phyloP scores from a whole-genome alignment of 2,113 vertebrate species.

The Loxodonta africana region DNA sequence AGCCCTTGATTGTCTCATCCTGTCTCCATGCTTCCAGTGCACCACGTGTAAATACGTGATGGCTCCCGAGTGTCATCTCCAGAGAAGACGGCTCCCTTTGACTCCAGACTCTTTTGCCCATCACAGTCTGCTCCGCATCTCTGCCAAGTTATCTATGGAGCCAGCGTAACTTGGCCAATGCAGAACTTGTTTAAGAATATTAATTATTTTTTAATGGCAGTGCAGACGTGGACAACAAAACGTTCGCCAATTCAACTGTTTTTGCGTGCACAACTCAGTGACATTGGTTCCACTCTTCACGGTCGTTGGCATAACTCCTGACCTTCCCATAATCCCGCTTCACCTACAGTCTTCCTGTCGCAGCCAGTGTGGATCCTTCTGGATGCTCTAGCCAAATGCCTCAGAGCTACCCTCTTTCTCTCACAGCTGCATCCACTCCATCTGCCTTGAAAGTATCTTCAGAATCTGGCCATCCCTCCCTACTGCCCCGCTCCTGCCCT shows the following conservation, averaged over 20 bases:
- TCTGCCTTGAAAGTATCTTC: background rate
- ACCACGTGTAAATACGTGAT: fast-evolving
- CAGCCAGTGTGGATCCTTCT: background rate
- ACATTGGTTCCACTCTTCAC: too few species aligned
- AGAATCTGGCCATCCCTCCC: background rate
- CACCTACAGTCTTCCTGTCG: background rate
- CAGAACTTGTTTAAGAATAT: background rate
- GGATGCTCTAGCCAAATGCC: background rate
- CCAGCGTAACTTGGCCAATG: background rate
- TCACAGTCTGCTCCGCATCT: fast-evolving
- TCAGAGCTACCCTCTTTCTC: background rate
- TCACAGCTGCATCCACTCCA: background rate
- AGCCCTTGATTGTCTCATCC: too few species aligned
- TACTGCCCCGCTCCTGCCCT: too few species aligned
- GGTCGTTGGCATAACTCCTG: background rate
- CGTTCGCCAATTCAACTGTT: background rate
- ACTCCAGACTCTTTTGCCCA: too few species aligned
- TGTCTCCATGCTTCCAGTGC: background rate
- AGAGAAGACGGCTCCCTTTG: background rate
- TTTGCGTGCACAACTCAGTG: background rate
- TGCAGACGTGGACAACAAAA: background rate
- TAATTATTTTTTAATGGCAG: background rate
- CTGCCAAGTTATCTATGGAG: background rate
- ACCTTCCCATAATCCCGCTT: background rate
- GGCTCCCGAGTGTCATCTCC: too few species aligned